Percentiles rank a stretch among this genome's conserved stretches.
These are phyloP conservation scores for Sparidentex hasta DNA, from an alignment of 2,797 vertebrate species.

Conservation along the genomic window DNA sequence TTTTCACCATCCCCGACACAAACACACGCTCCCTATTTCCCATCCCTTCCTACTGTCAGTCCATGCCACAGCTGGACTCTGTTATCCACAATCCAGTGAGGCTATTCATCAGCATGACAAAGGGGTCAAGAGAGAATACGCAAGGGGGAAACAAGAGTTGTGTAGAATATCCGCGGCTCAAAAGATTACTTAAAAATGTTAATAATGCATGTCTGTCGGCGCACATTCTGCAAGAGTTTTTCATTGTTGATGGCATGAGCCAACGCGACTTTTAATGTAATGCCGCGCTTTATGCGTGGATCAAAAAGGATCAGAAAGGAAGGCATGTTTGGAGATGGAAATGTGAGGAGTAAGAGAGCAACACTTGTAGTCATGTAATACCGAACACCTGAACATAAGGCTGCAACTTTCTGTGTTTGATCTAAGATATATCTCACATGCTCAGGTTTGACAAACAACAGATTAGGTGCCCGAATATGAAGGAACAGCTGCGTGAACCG, in stretches of 20 bases:
- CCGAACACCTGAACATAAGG: background rate
- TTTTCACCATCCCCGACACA: background rate
- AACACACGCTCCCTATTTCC: conserved; percentile 16
- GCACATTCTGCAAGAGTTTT: conserved; percentile 28
- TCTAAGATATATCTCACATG: background rate
- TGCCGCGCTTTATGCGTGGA: background rate
- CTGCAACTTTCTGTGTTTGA: background rate
- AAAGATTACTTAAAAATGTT: conserved; percentile 50
- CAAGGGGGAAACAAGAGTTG: conserved; percentile 40
- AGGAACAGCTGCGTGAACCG: background rate
- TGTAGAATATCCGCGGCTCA: conserved; percentile 30
- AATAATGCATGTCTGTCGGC: conserved; percentile 32
- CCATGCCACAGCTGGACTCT: conserved; percentile 68
- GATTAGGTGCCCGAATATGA: background rate
- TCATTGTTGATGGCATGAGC: conserved; percentile 22
- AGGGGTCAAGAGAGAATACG: conserved; percentile 53
- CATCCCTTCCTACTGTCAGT: conserved; percentile 48
- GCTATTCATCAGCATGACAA: conserved; percentile 72
- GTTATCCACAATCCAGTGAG: conserved; percentile 68
- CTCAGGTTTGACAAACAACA: background rate
- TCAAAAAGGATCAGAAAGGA: background rate
- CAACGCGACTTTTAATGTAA: conserved; percentile 1
- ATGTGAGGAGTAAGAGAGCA: background rate
- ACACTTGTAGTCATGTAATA: background rate
- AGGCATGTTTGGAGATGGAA: background rate